A percentile compares a stretch with the other conserved stretches of the same genome.
phyloP scores from a whole-genome alignment of 2,888 invertebrate genomes.

The Matsumyia berberina region DNA sequence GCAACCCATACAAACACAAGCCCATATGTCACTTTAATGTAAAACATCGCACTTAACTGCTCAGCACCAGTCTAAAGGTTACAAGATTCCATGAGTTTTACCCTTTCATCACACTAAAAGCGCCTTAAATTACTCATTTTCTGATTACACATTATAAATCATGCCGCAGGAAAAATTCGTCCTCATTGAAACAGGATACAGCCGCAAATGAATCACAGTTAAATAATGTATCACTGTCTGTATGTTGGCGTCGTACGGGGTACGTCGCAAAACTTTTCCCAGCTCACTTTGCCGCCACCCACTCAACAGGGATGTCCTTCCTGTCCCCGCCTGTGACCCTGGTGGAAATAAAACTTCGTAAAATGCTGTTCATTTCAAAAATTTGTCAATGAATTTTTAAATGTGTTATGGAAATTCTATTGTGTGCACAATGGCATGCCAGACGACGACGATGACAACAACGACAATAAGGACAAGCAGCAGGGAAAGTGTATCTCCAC shows the following conservation, averaged over 20 bases:
- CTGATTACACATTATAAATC: constrained; percentile 64
- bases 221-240: constrained; percentile 56
- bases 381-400: constrained; percentile 61
- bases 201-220: constrained; percentile 67
- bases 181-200: constrained; percentile 58
- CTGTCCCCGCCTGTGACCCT: background rate
- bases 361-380: constrained; percentile 59
- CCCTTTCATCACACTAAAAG: constrained; percentile 16
- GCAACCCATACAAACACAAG: no score
- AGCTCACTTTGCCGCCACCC: background rate
- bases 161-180: constrained; percentile 42
- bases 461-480: background rate
- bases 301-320: constrained; percentile 1
- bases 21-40: background rate
- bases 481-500: constrained; percentile 44
- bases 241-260: constrained; percentile 2
- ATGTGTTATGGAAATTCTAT: constrained; percentile 63
- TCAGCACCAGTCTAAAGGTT: background rate
- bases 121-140: constrained; percentile 57
- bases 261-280: constrained; percentile 34
- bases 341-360: constrained; percentile 41
- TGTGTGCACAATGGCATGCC: constrained; percentile 44
- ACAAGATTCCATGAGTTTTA: background rate
- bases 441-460: constrained; percentile 13
- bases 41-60: background rate